Conservation (phyloP, 1,140 invertebrate genomes). For the Zophobas atratus region DNA sequence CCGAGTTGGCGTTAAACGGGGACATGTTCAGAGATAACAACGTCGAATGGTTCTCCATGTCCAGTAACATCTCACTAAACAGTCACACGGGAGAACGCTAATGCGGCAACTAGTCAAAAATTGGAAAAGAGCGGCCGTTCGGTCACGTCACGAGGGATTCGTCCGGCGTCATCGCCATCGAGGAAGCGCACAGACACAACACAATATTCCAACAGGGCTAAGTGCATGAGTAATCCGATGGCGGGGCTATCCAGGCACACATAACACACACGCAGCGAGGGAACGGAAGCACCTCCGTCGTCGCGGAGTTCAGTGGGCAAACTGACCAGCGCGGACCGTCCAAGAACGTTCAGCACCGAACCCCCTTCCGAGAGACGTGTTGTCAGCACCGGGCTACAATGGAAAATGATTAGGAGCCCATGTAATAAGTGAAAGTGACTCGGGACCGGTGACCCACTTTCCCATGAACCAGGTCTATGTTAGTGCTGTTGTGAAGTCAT, state of each 20-base stretch:
- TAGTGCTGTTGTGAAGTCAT: conserved; percentile 70
- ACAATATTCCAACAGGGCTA: conserved; percentile 40
- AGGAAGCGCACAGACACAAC: conserved; percentile 44
- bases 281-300: conserved; percentile 50
- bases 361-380: conserved; percentile 69
- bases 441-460: conserved; percentile 75
- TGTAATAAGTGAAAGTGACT: conserved; percentile 81
- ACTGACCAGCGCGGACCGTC: conserved; percentile 49
- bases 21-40: conserved; percentile 90
- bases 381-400: conserved; percentile 72
- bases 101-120: conserved; percentile 1
- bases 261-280: conserved; percentile 43
- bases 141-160: conserved; percentile 21
- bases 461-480: conserved; percentile 79
- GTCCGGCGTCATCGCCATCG: conserved; percentile 12
- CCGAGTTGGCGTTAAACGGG: conserved; percentile 79
- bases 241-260: conserved; percentile 39
- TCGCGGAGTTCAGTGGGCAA: conserved; percentile 41
- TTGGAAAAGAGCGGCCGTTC: neutral
- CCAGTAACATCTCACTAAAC: conserved; percentile 79
- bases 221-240: conserved; percentile 38
- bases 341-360: conserved; percentile 49
- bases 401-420: conserved; percentile 77
- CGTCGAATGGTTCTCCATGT: conserved; percentile 83
- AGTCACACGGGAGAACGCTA: conserved; percentile 15